Percentiles rank a stretch among this genome's conserved stretches.
phyloP scores from a whole-genome alignment of 92 coral and sea anemone genomes.

The Heteractis magnifica region DNA sequence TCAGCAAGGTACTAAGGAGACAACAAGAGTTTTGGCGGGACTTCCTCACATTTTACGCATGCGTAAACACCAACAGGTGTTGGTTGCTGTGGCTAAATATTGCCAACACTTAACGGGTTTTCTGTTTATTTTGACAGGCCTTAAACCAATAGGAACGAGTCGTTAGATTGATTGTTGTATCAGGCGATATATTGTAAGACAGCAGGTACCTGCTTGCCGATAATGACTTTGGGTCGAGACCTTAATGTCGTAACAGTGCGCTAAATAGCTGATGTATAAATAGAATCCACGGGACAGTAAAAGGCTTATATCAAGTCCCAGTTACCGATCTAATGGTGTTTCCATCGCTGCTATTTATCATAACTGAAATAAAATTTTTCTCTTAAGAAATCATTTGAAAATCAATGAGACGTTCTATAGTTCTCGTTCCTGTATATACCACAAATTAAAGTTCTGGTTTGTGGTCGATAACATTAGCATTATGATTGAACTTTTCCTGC shows the following conservation, averaged over 20 bases:
- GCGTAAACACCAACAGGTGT: constrained; percentile 24
- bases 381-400: not conserved
- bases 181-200: constrained; percentile 27
- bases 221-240: constrained; percentile 33
- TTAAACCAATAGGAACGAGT: constrained; percentile 29
- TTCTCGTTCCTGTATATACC: too few species aligned
- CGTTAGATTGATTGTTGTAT: not conserved
- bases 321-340: not conserved
- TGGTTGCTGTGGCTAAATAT: constrained; percentile 2
- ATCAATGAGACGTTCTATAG: too few species aligned
- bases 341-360: not conserved
- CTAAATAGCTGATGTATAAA: constrained; percentile 11
- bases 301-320: not conserved
- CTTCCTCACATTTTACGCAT: constrained; percentile 26
- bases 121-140: not conserved
- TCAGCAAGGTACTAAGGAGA: constrained; percentile 29
- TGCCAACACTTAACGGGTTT: constrained; percentile 46
- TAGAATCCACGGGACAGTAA: not conserved
- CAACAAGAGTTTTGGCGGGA: constrained; percentile 26
- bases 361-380: too few species aligned
- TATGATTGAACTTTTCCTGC: too few species aligned
- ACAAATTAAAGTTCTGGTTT: too few species aligned
- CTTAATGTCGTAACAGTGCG: constrained; percentile 17
- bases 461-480: too few species aligned
- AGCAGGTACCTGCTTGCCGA: constrained; percentile 23